Evolutionary conservation across 2,888 invertebrate genomes (phyloP).

Genomic region (Tachina fera): DNA sequence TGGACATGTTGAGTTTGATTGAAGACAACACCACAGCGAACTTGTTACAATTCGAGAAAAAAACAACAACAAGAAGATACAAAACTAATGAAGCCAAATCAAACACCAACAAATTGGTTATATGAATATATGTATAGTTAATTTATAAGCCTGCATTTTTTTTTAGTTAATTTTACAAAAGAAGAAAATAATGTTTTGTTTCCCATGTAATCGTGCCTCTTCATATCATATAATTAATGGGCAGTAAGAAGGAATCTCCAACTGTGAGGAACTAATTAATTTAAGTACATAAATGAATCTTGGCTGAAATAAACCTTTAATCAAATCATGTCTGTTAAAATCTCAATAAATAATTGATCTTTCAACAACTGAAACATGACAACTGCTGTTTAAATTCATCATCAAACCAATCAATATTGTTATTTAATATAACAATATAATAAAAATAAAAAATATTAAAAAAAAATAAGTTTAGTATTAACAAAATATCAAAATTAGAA

Average conservation of each 20-base stretch:
- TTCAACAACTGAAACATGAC: conserved; percentile 27
- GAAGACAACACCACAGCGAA: conserved; percentile 53
- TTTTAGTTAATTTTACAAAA: neutral
- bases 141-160: conserved; percentile 37
- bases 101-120: conserved; percentile 24
- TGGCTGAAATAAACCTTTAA: neutral
- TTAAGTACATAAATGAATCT: conserved; percentile 15
- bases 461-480: neutral
- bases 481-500: neutral
- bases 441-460: neutral
- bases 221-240: conserved; percentile 34
- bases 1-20: conserved; percentile 65
- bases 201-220: conserved; percentile 12
- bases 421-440: neutral
- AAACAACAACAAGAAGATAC: neutral
- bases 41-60: conserved; percentile 54
- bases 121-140: conserved; percentile 19
- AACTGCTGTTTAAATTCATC: neutral
- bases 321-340: neutral
- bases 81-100: conserved; percentile 39
- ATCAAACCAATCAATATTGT: neutral
- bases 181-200: neutral
- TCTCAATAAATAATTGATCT: conserved; percentile 22
- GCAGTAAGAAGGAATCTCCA: conserved; percentile 9
- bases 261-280: conserved; percentile 51